Percentiles rank a stretch among this genome's conserved stretches.
These are phyloP conservation scores for Rhea americana DNA, from an alignment of 2,113 vertebrate genomes.

Conservation along the genomic window DNA sequence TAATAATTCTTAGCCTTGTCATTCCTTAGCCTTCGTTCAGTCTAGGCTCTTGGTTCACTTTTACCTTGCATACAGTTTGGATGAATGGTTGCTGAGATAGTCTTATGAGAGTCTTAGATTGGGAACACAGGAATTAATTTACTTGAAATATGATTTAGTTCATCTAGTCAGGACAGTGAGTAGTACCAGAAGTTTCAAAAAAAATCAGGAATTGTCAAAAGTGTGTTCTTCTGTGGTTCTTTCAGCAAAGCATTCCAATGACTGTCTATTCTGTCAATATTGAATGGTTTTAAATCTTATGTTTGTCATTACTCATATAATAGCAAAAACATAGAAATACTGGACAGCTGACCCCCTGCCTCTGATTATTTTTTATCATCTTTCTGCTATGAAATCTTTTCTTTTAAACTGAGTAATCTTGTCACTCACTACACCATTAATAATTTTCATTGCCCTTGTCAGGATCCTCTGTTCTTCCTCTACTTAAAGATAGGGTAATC, in stretches of 20 bases:
- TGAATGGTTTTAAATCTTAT: background rate
- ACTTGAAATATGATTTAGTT: background rate
- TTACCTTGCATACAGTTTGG: background rate
- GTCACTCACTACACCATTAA: background rate
- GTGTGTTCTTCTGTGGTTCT: background rate
- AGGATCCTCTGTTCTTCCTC: background rate
- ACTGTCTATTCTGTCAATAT: background rate
- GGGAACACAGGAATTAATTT: slow-evolving; percentile 4
- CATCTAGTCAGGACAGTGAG: background rate
- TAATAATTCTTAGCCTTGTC: slow-evolving; percentile 39
- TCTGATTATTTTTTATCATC: background rate
- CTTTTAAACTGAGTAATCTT: background rate
- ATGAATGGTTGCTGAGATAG: background rate
- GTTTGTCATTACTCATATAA: background rate
- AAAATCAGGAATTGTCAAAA: slow-evolving; percentile 23
- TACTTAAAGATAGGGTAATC: background rate
- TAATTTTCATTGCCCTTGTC: background rate
- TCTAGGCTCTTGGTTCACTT: slow-evolving; percentile 18
- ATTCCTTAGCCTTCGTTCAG: background rate
- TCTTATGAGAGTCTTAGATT: background rate
- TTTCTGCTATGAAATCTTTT: background rate
- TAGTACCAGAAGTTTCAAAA: background rate
- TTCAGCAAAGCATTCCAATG: background rate
- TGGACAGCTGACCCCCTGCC: background rate
- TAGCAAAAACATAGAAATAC: background rate